Evolutionary conservation across 2,888 invertebrate genomes (phyloP).

Genomic region (Trissolcus japonicus): DNA sequence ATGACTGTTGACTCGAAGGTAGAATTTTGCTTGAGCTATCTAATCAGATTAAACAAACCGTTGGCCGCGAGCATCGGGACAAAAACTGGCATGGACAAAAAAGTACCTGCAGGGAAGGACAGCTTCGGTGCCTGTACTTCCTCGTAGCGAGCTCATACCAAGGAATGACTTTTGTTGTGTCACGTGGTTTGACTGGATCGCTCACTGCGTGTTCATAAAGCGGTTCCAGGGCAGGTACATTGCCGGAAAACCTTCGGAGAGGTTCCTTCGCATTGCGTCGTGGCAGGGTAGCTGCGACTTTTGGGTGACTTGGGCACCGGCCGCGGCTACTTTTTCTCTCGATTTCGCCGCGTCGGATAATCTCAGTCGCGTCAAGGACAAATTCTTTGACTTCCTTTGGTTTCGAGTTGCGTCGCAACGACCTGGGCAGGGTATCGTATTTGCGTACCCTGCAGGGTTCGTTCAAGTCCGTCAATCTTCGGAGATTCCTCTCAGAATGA

Average conservation of each 20-base stretch:
- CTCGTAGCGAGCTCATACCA: conserved; percentile 93
- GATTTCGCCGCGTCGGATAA: conserved; percentile 64
- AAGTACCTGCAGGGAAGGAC: conserved; percentile 85
- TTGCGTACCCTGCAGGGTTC: conserved; percentile 49
- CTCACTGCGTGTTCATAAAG: conserved; percentile 76
- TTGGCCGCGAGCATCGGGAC: not conserved
- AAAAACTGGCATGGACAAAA: conserved; percentile 4
- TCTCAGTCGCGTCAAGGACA: conserved; percentile 69
- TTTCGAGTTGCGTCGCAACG: conserved; percentile 60
- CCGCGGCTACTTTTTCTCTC: conserved; percentile 5
- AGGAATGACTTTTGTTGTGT: conserved; percentile 78
- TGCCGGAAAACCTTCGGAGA: conserved; percentile 68
- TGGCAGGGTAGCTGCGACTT: conserved; percentile 69
- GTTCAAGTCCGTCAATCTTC: conserved; percentile 2
- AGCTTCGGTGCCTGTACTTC: conserved; percentile 87
- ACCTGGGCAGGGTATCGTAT: conserved; percentile 68
- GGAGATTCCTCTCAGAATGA: conserved; percentile 34
- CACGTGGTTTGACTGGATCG: conserved; percentile 71
- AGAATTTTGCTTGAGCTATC: not conserved
- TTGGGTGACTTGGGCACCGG: conserved; percentile 55
- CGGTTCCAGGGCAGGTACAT: conserved; percentile 72
- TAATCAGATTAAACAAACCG: conserved; percentile 7
- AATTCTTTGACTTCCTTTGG: conserved; percentile 62
- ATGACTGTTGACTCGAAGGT: not conserved
- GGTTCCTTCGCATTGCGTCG: conserved; percentile 64